Percentiles rank a stretch among this genome's conserved stretches.
Evolutionary conservation across 2,113 vertebrate genomes (phyloP).

Genomic region (Haemorhous mexicanus): DNA sequence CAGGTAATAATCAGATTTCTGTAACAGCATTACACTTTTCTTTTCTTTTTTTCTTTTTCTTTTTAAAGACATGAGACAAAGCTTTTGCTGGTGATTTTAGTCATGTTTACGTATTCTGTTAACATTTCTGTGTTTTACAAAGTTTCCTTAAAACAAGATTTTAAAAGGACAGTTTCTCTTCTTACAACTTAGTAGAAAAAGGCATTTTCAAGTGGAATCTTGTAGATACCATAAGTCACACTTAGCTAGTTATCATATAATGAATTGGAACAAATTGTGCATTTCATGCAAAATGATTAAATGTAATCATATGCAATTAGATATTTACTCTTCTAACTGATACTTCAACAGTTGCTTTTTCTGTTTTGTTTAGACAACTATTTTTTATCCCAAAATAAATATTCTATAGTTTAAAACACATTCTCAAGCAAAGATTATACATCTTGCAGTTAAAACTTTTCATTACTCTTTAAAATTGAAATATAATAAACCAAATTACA

Average conservation of each 20-base stretch:
- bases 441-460: conserved; percentile 1
- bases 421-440: conserved; percentile 17
- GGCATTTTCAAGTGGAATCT: conserved; percentile 14
- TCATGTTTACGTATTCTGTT: neutral
- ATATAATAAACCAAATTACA: conserved; percentile 24
- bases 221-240: neutral
- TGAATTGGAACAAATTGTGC: conserved; percentile 1
- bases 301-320: neutral
- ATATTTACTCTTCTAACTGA: neutral
- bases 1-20: neutral
- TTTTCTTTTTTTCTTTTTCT: neutral
- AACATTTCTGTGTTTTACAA: neutral
- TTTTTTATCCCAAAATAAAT: conserved; percentile 54
- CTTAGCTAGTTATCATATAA: neutral
- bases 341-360: neutral
- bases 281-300: neutral
- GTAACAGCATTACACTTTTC: neutral
- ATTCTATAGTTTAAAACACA: conserved; percentile 15
- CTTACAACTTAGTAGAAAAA: neutral
- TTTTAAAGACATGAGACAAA: neutral
- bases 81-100: neutral
- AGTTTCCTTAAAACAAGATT: neutral
- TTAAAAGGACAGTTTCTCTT: neutral
- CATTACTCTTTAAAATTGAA: neutral
- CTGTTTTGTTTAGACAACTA: neutral